phyloP scores from a whole-genome alignment of 2,113 vertebrate genomes.

The Mesoclemmys tuberculata region DNA sequence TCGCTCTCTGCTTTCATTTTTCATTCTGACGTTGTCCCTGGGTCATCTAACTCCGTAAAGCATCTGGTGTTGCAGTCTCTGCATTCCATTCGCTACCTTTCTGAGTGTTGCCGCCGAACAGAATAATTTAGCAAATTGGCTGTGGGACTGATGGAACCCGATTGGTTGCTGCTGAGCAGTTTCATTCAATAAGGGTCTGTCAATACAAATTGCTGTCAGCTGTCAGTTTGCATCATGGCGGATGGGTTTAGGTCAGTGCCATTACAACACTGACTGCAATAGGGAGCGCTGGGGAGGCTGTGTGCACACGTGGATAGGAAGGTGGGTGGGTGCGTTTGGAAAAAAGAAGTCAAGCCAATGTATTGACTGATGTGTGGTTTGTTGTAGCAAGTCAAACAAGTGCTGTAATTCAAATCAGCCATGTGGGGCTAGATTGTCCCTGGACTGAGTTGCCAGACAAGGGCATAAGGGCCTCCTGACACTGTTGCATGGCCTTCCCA shows the following conservation, averaged over 20 bases:
- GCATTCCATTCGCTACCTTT: background rate
- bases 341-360: background rate
- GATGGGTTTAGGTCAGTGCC: background rate
- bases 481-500: background rate
- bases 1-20: background rate
- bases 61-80: rapidly evolving
- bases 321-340: background rate
- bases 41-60: rapidly evolving
- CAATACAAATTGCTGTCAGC: background rate
- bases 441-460: background rate
- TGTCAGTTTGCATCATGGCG: rapidly evolving
- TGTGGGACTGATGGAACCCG: rapidly evolving
- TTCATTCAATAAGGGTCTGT: background rate
- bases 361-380: background rate
- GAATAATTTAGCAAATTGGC: background rate
- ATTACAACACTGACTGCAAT: background rate
- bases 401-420: background rate
- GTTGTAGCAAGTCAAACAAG: background rate
- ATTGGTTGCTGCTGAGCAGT: constrained; percentile 19
- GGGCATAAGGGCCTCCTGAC: background rate
- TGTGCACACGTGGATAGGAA: background rate
- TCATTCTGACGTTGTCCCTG: rapidly evolving
- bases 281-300: background rate
- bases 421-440: background rate
- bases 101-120: background rate